Conservation (phyloP, 2,888 invertebrate species). For the Drosophila borealis region DNA sequence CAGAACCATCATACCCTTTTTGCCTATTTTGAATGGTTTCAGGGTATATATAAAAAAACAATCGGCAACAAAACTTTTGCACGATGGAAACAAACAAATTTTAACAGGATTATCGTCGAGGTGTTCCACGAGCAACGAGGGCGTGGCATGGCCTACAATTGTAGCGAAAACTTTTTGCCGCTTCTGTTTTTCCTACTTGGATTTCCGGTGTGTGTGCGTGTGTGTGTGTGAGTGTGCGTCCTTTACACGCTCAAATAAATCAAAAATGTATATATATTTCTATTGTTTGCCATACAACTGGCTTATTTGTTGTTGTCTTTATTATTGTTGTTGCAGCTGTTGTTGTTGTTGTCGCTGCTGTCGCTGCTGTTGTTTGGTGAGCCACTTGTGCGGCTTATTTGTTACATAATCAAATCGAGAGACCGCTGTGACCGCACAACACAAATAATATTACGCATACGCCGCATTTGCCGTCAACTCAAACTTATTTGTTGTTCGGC, state of each 20-base stretch:
- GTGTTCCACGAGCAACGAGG: slow-evolving; percentile 45
- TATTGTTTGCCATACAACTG: slow-evolving; percentile 44
- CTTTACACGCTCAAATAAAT: slow-evolving; percentile 77
- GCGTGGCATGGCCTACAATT: slow-evolving; percentile 56
- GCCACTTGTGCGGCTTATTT: slow-evolving; percentile 74
- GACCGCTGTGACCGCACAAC: slow-evolving; percentile 45
- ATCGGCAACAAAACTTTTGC: slow-evolving; percentile 51
- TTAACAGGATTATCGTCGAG: slow-evolving; percentile 74
- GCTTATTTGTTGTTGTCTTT: slow-evolving; percentile 26
- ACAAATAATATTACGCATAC: slow-evolving; percentile 77
- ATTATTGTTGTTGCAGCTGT: slow-evolving; percentile 10
- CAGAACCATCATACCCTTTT: too few relatives aligned
- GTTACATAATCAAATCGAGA: slow-evolving; percentile 76
- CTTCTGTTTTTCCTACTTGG: slow-evolving; percentile 64
- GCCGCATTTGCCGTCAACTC: slow-evolving; percentile 55
- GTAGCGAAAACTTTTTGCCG: slow-evolving; percentile 67
- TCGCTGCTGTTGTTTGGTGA: slow-evolving; percentile 36
- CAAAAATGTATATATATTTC: slow-evolving; percentile 66
- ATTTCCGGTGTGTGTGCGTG: slow-evolving; percentile 36
- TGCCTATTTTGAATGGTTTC: too few relatives aligned
- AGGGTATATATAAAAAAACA: slow-evolving; percentile 7
- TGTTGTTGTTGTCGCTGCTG: slow-evolving; percentile 13
- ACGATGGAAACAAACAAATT: slow-evolving; percentile 74
- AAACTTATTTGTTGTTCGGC: slow-evolving; percentile 58
- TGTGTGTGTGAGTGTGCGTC: slow-evolving; percentile 38